Evolutionary conservation across 2,797 vertebrate species (phyloP).

Genomic region (Helarctos malayanus): DNA sequence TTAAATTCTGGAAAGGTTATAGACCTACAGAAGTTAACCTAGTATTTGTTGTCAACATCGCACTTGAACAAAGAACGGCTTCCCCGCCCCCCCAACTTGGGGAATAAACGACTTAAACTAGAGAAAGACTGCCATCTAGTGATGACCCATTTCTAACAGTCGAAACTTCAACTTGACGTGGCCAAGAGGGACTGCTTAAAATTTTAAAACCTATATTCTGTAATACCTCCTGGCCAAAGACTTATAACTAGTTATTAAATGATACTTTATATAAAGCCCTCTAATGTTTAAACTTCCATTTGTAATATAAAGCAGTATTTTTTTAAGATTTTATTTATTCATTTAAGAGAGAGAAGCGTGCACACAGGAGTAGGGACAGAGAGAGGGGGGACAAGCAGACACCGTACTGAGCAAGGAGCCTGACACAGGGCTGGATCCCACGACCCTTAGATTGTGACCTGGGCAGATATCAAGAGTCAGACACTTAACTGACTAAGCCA

Average conservation of each 20-base stretch:
- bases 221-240: background rate
- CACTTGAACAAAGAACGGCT: background rate
- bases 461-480: background rate
- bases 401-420: background rate
- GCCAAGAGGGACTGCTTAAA: conserved; percentile 14
- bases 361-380: background rate
- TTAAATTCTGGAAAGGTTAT: background rate
- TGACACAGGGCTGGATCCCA: background rate
- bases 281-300: conserved; percentile 27
- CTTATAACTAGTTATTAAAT: conserved; percentile 39
- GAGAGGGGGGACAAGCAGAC: background rate
- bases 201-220: conserved; percentile 30
- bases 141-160: conserved; percentile 51
- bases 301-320: background rate
- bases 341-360: background rate
- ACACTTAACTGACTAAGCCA: background rate
- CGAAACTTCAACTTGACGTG: background rate
- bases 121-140: conserved; percentile 88
- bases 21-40: background rate
- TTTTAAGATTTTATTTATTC: background rate
- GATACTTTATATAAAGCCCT: background rate
- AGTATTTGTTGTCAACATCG: rapidly evolving
- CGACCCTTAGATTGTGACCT: background rate
- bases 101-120: conserved; percentile 58
- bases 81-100: background rate